Evolutionary conservation across 1,140 invertebrate species (phyloP), one percentile per base, ranked within the genome.

Genomic region (Zaprionus inermis): DNA sequence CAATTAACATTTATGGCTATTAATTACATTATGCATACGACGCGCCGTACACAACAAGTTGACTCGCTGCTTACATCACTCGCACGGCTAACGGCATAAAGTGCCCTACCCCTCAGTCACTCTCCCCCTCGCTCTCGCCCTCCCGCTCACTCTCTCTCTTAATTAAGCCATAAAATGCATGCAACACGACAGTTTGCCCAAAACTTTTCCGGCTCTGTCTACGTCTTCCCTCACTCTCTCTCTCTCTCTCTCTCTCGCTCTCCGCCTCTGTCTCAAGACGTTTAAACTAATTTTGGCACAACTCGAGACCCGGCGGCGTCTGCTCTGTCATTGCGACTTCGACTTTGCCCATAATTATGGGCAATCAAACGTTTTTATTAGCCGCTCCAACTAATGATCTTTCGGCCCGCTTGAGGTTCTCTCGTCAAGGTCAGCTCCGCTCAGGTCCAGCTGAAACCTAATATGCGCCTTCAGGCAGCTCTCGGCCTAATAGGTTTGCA

Each of bases 1-100:
- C 84, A 88, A 84, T 89, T 89, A 88, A 78, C 84, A 88, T 88
- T 88, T 88, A 88, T 89, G 83, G 70, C 77, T 75, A 88, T 88
- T 88, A 89, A 89, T 88, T 88, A 83, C 77, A 64, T 85, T 86
- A 81, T 65, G 78, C 49, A 86, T 77, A 85, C 81, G 78, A 67
- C 73, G 64, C 65, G 65, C 78, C 72, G 74, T 76, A 61, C 81
- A 54, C 44, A 54, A 9, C 36, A 54, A 20, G 14, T 7, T 32
- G 5, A 28, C 14, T 12, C 7, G 6, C 16, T 55, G 65, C 41
- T 59, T 59, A 60, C 57, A 38, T 68, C 56, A 68, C 18, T 34
- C 30, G 10, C 20, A n/a, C 41, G 11, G 16, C 41, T 54, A 18
- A 65, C 28, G 32, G 16, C 30, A 49, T 41, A 16, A 20, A 54